Evolutionary conservation across 2,113 vertebrate genomes (phyloP).

Genomic region (Maylandia zebra): DNA sequence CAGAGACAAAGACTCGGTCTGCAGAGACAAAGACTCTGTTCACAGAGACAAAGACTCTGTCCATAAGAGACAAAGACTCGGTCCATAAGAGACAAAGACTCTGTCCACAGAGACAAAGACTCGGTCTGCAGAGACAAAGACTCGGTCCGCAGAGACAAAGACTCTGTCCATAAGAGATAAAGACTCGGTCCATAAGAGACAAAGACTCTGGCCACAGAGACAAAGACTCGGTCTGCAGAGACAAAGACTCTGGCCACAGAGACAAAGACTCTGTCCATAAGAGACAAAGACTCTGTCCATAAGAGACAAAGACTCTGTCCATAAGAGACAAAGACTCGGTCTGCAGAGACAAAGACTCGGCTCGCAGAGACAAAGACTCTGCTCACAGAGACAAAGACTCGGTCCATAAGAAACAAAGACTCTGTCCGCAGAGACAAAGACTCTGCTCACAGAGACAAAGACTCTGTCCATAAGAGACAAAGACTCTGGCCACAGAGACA

Average conservation of each 20-base stretch:
- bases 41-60: fast-evolving
- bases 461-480: no score
- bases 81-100: fast-evolving
- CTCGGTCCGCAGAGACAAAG: no score
- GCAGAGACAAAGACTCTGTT: fast-evolving
- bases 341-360: no score
- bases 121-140: no score
- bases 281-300: fast-evolving
- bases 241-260: fast-evolving
- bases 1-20: no score
- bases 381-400: no score
- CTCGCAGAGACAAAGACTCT: no score
- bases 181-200: fast-evolving
- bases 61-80: no score
- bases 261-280: fast-evolving
- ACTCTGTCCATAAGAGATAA: fast-evolving
- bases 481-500: fast-evolving
- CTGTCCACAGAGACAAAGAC: no score
- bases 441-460: no score
- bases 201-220: fast-evolving
- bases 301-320: background rate
- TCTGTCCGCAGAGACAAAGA: fast-evolving
- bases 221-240: fast-evolving
- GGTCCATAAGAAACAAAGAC: fast-evolving
- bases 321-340: no score